Conservation (phyloP, 2,888 invertebrate species). For the Harpalus rubripes region DNA sequence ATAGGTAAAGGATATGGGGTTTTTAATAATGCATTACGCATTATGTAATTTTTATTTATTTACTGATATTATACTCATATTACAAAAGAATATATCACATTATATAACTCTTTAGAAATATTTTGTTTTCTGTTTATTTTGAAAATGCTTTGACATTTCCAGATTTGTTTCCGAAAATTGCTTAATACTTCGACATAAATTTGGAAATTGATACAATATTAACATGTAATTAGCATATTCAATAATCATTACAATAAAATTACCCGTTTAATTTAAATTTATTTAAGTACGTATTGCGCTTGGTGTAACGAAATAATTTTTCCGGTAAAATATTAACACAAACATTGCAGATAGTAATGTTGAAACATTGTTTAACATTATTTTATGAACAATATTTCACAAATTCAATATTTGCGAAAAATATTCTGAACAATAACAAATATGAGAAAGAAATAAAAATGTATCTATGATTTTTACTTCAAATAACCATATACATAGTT, state of each 20-base stretch:
- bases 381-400: background rate
- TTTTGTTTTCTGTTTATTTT: background rate
- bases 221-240: too few relatives aligned
- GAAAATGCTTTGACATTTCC: background rate
- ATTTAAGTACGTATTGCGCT: too few relatives aligned
- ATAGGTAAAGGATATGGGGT: background rate
- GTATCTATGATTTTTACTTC: background rate
- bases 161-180: background rate
- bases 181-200: background rate
- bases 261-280: too few relatives aligned
- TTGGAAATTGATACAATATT: too few relatives aligned
- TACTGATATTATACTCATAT: background rate
- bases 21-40: background rate
- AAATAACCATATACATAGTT: background rate
- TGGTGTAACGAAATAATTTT: background rate
- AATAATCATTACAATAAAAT: too few relatives aligned
- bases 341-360: background rate
- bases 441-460: background rate
- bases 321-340: background rate
- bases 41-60: slow-evolving; percentile 1
- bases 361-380: background rate
- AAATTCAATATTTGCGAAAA: background rate
- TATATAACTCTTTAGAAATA: background rate
- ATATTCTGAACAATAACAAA: background rate
- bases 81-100: background rate